Base-by-base conservation (phyloP, 2,888 invertebrate species). In the Nemotelus pantherinus region DNA sequence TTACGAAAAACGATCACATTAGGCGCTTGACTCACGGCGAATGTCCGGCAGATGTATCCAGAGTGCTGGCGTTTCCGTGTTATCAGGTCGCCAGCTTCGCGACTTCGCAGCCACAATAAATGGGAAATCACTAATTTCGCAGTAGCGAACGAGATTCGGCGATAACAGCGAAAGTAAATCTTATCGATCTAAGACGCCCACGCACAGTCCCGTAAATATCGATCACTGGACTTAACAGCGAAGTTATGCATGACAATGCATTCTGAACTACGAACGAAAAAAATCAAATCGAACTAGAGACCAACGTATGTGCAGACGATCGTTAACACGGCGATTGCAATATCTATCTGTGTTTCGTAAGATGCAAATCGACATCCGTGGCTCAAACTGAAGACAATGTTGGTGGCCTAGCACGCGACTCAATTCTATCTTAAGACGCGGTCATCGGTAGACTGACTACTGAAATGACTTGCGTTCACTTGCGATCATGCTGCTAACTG, bases 361-460 rank as follows among this genome's bases (percentile, higher is more conserved):
- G 43, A 70, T 41, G 39, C 57, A 43, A 25, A 72, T 45, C 72
- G 72, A 60, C 44, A 25, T 60, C 60, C 48, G 60, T 41, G 43
- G 41, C 25, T 41, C 44, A 48, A 48, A 43, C 63, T 63, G 41
- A 60, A 70, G 70, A 55, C 43, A 43, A 47, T 70, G 60, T 41
- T 74, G 74, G 55, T 47, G 48, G 45, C 65, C 55, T 76, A 64
- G 76, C 76, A 76, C 76, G 76, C 76, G 76, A 76, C 76, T 43
- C 60, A 41, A 60, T 60, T 77, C 79, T 79, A 76, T 77, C 76
- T 77, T 65, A 71, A 74, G 76, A 76, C 79, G 65, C 76, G 76
- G 79, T 77, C 76, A 71, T 72, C 77, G 77, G 71, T 47, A 77
- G 79, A 79, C 79, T 79, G 74, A 74, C 74, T 74, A 74, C 74